Base-by-base conservation (phyloP, 2,113 vertebrate genomes). In the Xiphorhynchus elegans region DNA sequence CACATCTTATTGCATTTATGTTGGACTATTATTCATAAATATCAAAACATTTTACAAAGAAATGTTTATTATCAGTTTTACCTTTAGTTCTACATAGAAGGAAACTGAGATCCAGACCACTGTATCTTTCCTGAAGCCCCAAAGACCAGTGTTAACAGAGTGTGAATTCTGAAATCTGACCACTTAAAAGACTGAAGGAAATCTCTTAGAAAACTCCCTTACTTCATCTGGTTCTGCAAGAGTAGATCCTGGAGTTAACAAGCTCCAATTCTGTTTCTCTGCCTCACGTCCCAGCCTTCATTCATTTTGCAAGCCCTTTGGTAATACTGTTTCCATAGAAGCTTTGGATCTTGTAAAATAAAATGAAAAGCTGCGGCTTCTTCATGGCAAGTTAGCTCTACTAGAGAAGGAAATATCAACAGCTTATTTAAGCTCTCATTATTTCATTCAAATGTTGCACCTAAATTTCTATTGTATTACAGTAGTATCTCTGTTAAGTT, bases 381-480 rank as follows among this genome's bases (percentile, higher is more conserved):
- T 89, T 78, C 56, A 72, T 92, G 91, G 84, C 66, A 94, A 95
- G 66, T 92, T 94, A 89, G 80, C 52, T 76, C 78, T 81, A 73
- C 83, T 85, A 81, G 60, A 84, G 84, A 64, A 86, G 76, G 83
- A 87, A 87, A 96, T 96, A 87, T 63, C 79, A 96, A 93, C 84
- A 86, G 47, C 47, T 74, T 92, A 90, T 94, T 95, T 95, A 93
- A 94, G 40, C 49, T 93, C 72, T 58, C 50, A 67, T 93, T 93
- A 83, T 60, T 91, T 93, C 82, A 89, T 88, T 95, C 56, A 74
- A 62, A 83, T 69, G 42, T 90, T 87, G 95, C 37, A 37, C 42
- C 40, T 93, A 69, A 92, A 64, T 49, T 82, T 81, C 53, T 87
- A 59, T 25, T 69, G 20, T 73, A 52, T 64, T 91, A 87, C 35